These are phyloP conservation scores for Engystomops pustulosus DNA, from an alignment of 2,113 vertebrate genomes.

Conservation along the genomic window DNA sequence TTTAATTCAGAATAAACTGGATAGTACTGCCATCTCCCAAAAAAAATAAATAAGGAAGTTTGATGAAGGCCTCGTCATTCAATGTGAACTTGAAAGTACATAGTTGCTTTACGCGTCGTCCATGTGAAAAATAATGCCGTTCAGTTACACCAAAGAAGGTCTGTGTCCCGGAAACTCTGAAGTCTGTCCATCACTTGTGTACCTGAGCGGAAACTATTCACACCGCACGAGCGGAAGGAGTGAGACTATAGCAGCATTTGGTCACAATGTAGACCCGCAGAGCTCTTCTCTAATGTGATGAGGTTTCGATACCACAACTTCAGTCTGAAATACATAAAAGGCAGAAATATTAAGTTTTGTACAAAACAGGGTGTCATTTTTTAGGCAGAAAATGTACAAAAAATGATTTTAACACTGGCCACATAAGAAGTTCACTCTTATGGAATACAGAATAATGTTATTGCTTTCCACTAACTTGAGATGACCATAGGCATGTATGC, in stretches of 20 bases:
- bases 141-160: constrained; percentile 61
- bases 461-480: too few species aligned
- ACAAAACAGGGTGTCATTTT: background rate
- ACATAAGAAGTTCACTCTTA: too few species aligned
- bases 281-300: constrained; percentile 39
- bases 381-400: too few species aligned
- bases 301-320: constrained; percentile 63
- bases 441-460: too few species aligned
- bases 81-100: constrained; percentile 60
- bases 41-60: constrained; percentile 66
- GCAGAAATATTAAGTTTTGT: constrained; percentile 60
- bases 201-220: constrained; percentile 63
- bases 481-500: too few species aligned
- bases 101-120: constrained; percentile 60
- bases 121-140: constrained; percentile 63
- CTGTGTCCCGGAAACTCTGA: constrained; percentile 62
- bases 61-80: constrained; percentile 57
- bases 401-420: too few species aligned
- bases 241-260: constrained; percentile 73
- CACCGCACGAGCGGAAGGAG: constrained; percentile 64
- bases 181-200: constrained; percentile 60
- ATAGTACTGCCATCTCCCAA: constrained; percentile 70
- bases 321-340: constrained; percentile 75
- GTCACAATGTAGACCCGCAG: constrained; percentile 48
- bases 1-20: constrained; percentile 69